These are phyloP conservation scores for Drosophila obscura DNA, from an alignment of 1,140 invertebrate genomes.

Conservation along the genomic window DNA sequence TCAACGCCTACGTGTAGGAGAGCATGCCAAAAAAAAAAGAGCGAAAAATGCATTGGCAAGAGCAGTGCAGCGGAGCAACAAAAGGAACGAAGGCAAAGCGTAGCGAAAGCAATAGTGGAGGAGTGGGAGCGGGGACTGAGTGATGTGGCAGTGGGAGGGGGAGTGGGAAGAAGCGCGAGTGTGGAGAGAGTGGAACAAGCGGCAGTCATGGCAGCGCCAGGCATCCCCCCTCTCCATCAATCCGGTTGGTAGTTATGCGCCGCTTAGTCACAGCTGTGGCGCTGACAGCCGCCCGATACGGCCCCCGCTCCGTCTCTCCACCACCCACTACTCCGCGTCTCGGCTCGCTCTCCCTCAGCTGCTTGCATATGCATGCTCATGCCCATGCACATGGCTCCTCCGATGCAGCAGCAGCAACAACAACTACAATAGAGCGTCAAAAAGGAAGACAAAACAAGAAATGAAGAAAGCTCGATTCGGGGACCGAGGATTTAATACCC, in stretches of 20 bases:
- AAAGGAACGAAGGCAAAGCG: conserved; percentile 34
- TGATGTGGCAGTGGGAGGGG: background rate
- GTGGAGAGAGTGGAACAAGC: conserved; percentile 28
- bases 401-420: conserved; percentile 21
- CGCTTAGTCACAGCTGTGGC: conserved; percentile 80
- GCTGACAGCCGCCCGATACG: conserved; percentile 53
- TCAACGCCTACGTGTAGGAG: conserved; percentile 67
- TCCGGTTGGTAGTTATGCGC: conserved; percentile 70
- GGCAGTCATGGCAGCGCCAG: conserved; percentile 39
- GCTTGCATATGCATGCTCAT: conserved; percentile 67
- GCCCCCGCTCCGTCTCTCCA: background rate
- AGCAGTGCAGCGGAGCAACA: conserved; percentile 34
- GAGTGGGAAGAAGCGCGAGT: background rate
- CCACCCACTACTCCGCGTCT: background rate
- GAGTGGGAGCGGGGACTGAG: background rate
- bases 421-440: conserved; percentile 33
- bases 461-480: background rate
- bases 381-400: conserved; percentile 43
- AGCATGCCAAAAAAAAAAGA: conserved; percentile 57
- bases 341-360: conserved; percentile 2
- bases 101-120: conserved; percentile 24
- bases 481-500: too few species aligned
- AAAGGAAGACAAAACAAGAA: conserved; percentile 9
- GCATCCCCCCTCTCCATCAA: conserved; percentile 29
- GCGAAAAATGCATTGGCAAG: conserved; percentile 58